phyloP scores from a whole-genome alignment of 2,797 vertebrate species.

The Nothura maculosa region DNA sequence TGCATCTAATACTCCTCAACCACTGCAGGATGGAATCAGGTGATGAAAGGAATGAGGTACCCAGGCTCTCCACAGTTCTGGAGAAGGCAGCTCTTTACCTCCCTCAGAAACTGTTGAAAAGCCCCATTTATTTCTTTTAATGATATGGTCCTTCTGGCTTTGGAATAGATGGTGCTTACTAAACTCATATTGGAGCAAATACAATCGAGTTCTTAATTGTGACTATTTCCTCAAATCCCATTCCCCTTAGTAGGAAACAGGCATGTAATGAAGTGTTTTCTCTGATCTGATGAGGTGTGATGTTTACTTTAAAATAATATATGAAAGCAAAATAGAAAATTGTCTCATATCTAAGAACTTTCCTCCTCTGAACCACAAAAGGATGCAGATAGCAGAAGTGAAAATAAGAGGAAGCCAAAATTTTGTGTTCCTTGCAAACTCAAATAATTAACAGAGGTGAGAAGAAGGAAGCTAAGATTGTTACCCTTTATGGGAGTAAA shows the following conservation, averaged over 20 bases:
- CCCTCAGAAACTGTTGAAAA: not conserved
- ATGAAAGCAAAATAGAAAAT: not conserved
- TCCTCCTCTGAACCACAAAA: not conserved
- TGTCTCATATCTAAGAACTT: not conserved
- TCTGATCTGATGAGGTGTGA: not conserved
- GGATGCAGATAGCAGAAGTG: not conserved
- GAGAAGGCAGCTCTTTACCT: not conserved
- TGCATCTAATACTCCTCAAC: not conserved
- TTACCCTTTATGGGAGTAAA: not conserved
- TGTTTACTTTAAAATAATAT: constrained; percentile 12
- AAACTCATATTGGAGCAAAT: not conserved
- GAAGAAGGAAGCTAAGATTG: not conserved
- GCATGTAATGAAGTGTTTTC: not conserved
- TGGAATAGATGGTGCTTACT: constrained; percentile 7
- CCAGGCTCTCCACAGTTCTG: not conserved
- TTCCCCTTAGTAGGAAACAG: constrained; percentile 11
- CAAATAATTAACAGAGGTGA: not conserved
- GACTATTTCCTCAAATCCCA: constrained; percentile 5
- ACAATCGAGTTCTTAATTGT: constrained; percentile 31
- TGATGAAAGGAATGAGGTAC: not conserved
- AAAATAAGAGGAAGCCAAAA: not conserved
- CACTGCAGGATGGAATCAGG: not conserved
- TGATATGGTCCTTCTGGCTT: not conserved
- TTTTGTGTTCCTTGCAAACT: not conserved
- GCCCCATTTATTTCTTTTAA: not conserved